A percentile compares a stretch with the other conserved stretches of the same genome.
Evolutionary conservation across 2,113 vertebrate genomes (phyloP).

Genomic region (Salvator merianae): DNA sequence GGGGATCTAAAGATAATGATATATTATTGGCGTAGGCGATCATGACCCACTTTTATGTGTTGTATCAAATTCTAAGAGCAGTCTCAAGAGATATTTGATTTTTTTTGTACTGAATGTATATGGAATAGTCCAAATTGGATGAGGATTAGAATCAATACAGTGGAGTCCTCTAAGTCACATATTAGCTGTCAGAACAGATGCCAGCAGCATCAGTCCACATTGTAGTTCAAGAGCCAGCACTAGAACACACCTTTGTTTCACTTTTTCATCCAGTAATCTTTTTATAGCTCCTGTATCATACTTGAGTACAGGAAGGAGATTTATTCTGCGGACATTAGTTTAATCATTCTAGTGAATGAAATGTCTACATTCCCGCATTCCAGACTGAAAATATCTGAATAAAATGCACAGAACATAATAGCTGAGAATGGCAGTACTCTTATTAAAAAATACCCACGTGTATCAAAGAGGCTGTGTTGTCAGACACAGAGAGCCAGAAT

Average conservation of each 20-base stretch:
- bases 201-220: background rate
- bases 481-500: conserved; percentile 25
- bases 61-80: background rate
- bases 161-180: no score
- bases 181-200: background rate
- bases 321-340: background rate
- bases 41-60: background rate
- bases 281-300: no score
- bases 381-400: background rate
- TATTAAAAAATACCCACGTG: no score
- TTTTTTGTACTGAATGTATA: background rate
- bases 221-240: background rate
- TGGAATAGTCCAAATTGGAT: background rate
- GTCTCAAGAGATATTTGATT: background rate
- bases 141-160: background rate
- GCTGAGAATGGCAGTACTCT: background rate
- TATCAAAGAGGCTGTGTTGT: background rate
- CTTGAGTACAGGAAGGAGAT: no score
- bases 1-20: background rate
- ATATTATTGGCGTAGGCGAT: background rate
- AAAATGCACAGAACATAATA: background rate
- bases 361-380: background rate
- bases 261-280: background rate
- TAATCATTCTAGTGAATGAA: background rate
- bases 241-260: background rate